A percentile compares a stretch with the other conserved stretches of the same genome.
Evolutionary conservation across 2,888 invertebrate genomes (phyloP).

Genomic region (Cryptosula pallasiana): DNA sequence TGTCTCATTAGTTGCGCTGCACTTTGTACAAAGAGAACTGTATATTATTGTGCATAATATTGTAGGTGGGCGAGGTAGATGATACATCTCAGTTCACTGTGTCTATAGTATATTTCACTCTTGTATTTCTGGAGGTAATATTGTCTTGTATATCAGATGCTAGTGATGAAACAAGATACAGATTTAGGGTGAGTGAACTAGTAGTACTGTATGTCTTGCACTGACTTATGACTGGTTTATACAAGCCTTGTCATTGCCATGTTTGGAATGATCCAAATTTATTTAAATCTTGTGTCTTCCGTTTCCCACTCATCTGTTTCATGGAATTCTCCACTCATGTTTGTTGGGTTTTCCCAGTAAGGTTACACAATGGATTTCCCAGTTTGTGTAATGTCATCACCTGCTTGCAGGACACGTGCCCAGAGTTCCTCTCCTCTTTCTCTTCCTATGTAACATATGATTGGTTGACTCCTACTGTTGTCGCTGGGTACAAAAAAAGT

Average conservation of each 20-base stretch:
- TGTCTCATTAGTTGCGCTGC: not conserved
- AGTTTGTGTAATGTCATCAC: not conserved
- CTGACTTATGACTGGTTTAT: too few relatives aligned
- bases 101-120: not conserved
- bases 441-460: conserved; percentile 16
- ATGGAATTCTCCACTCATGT: too few relatives aligned
- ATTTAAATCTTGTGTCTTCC: too few relatives aligned
- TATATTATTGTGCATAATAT: not conserved
- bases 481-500: conserved; percentile 77
- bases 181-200: conserved; percentile 13
- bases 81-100: not conserved
- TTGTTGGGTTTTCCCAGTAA: too few relatives aligned
- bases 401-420: conserved; percentile 21
- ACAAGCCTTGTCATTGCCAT: too few relatives aligned
- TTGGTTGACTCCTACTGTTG: conserved; percentile 55
- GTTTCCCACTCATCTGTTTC: too few relatives aligned
- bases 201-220: too few relatives aligned
- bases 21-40: not conserved
- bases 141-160: conserved; percentile 22
- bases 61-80: not conserved
- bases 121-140: conserved; percentile 3
- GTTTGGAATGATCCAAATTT: too few relatives aligned
- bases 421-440: conserved; percentile 21
- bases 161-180: not conserved
- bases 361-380: not conserved